Evolutionary conservation across 1,140 invertebrate genomes (phyloP).

Genomic region (Aculops lycopersici): DNA sequence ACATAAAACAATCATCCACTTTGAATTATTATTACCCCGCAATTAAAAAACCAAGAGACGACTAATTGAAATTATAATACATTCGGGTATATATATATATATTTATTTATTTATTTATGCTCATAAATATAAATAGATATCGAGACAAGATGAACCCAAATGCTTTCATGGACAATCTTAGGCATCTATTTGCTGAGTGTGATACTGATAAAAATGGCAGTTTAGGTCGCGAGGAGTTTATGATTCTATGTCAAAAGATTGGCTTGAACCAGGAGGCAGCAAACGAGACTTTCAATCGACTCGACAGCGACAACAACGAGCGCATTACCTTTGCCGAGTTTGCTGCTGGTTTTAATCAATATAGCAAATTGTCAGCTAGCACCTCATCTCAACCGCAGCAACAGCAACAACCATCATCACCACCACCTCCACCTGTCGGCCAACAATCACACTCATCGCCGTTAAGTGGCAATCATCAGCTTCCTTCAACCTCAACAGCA

Average conservation of each 20-base stretch:
- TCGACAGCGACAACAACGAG: not conserved
- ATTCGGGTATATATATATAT: no score
- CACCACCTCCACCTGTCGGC: no score
- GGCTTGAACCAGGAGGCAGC: not conserved
- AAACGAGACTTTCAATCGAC: not conserved
- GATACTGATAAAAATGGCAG: not conserved
- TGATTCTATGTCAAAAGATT: not conserved
- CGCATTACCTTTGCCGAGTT: not conserved
- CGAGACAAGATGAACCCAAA: no score
- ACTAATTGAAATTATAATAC: no score
- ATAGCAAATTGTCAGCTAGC: no score
- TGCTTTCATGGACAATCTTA: not conserved
- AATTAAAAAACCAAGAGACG: no score
- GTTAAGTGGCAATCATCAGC: not conserved
- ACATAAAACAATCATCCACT: no score
- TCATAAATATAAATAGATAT: no score
- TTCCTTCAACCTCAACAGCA: not conserved
- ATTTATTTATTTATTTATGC: no score
- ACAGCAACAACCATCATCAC: no score
- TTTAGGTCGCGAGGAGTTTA: not conserved
- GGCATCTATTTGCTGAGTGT: not conserved
- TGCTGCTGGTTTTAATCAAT: not conserved
- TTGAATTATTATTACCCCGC: no score
- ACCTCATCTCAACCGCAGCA: no score
- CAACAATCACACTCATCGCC: not conserved